Evolutionary conservation across 2,797 vertebrate genomes (phyloP), one percentile per base, ranked within the genome.

Genomic region (Pipistrellus nathusii): DNA sequence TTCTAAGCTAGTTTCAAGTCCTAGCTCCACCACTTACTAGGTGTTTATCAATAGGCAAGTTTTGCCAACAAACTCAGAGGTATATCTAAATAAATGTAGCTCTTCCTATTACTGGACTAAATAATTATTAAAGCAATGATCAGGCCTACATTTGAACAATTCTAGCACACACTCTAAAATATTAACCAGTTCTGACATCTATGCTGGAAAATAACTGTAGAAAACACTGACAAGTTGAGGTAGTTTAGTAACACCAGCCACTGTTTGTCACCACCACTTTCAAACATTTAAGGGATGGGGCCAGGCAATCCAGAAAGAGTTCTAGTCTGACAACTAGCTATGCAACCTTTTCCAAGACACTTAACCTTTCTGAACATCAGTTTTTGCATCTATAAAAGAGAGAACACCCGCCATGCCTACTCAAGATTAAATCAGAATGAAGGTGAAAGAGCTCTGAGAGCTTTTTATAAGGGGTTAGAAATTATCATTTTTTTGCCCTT

Each of bases 371-470:
- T 46, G 53, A 64, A 35, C 5, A 30, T 11, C 5, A 17, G 18
- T 38, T 78, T 85, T 84, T 66, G 46, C 38, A 72, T n/a, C 32
- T 72, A 73, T 14, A 68, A 64, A 87, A 73, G 14, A 85, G 51
- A 0, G 30, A 48, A 66, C 10, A 53, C 8, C 76, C 35, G 81
- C 68, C 62, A 51, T 84, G 23, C 20, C 66, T 84, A 85, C 3
- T 55, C 82, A 75, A 21, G 20, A 78, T 86, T 48, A 77, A 46
- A 75, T 15, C 13, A 48, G 38, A 73, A 59, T 3, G 64, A 64
- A 92, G 46, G 62, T 48, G 57, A 93, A 93, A 90, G 72, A 90
- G 17, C n/a, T 87, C 38, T 84, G 76, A 91, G 13, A 76, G 57
- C 46, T 62, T 27, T 62, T 30, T 38, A 62, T 27, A 72, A 84